phyloP scores from a whole-genome alignment of 2,888 invertebrate species.

The Sarcophaga subvicina region DNA sequence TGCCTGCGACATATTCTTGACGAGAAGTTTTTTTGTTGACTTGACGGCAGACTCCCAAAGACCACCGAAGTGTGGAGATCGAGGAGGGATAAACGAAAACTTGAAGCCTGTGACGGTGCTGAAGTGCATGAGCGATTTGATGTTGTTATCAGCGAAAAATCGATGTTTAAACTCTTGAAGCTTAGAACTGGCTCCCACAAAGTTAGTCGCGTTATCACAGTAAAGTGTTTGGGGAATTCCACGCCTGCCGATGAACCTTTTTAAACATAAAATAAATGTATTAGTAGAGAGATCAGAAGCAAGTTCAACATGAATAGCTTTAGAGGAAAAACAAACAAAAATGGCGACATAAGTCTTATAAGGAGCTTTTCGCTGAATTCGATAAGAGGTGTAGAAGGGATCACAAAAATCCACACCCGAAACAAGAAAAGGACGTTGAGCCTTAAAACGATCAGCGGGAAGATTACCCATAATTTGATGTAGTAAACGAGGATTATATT shows the following conservation, averaged over 20 bases:
- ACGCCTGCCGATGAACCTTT: constrained; percentile 33
- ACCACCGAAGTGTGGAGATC: constrained; percentile 67
- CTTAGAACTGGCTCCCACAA: constrained; percentile 31
- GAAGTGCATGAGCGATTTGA: constrained; percentile 5
- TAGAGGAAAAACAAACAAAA: constrained; percentile 64
- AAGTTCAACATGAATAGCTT: constrained; percentile 67
- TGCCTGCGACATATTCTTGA: constrained; percentile 56
- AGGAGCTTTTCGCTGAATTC: constrained; percentile 41
- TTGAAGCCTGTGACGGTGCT: constrained; percentile 51
- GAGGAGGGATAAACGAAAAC: constrained; percentile 65
- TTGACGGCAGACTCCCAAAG: constrained; percentile 66
- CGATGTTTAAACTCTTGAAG: constrained; percentile 21
- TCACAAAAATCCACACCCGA: constrained; percentile 67
- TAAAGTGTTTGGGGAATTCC: constrained; percentile 8
- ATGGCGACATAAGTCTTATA: constrained; percentile 41
- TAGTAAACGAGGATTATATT: no score
- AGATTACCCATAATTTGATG: constrained; percentile 47
- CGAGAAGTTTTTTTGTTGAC: constrained; percentile 62
- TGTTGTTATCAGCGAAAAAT: constrained; percentile 16
- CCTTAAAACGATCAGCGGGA: constrained; percentile 45
- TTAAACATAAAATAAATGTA: constrained; percentile 64
- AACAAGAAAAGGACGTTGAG: constrained; percentile 59
- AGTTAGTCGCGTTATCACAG: constrained; percentile 47
- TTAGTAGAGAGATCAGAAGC: constrained; percentile 65
- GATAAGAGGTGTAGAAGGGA: constrained; percentile 51